phyloP scores from a whole-genome alignment of 2,797 vertebrate genomes.

The Distichodus sexfasciatus region DNA sequence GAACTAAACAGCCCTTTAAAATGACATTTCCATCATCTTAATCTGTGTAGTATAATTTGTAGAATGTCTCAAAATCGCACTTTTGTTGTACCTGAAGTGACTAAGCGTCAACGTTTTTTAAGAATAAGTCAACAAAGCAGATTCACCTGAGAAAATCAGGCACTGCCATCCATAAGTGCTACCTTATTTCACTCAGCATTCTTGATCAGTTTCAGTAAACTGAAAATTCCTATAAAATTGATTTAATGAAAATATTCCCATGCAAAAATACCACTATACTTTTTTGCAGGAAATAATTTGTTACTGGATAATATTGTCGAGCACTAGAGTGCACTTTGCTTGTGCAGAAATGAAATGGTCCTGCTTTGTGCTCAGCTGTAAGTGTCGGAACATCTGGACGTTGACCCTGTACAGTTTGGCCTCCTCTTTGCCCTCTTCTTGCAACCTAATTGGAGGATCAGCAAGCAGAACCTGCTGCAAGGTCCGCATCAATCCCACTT shows the following conservation, averaged over 20 bases:
- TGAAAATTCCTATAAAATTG: neutral
- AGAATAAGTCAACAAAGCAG: neutral
- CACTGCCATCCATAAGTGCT: neutral
- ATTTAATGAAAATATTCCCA: neutral
- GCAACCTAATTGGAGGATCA: slow-evolving; percentile 20
- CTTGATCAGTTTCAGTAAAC: neutral
- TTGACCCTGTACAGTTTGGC: slow-evolving; percentile 1
- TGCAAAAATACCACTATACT: no score
- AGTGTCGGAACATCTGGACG: neutral
- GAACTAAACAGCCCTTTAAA: neutral
- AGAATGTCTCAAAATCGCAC: neutral
- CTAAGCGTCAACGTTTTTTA: no score
- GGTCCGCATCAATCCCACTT: slow-evolving; percentile 27
- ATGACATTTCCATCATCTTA: neutral
- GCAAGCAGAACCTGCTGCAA: slow-evolving; percentile 21
- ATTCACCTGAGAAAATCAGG: neutral
- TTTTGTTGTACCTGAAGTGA: neutral
- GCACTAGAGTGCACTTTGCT: no score
- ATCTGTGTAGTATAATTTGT: neutral
- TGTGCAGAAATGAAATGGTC: neutral
- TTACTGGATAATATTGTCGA: neutral
- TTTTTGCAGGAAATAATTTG: neutral
- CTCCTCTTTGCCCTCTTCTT: neutral
- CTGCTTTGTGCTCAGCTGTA: neutral
- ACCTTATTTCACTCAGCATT: neutral